phyloP scores from a whole-genome alignment of 2,888 invertebrate species.

The Mongoloraphidia duomilia region DNA sequence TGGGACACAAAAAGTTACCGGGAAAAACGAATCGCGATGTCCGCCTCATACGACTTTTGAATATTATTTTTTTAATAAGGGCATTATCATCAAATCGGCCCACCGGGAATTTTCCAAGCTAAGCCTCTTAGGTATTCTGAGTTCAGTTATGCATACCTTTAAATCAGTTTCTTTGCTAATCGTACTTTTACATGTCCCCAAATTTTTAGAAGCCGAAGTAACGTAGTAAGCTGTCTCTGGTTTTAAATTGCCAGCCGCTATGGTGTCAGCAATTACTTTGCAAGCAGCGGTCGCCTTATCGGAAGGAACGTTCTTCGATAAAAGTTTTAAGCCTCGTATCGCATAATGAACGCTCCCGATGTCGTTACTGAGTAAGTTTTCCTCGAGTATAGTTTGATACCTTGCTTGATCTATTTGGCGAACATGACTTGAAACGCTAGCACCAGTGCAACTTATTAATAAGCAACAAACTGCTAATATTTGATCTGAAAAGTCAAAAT shows the following conservation, averaged over 20 bases:
- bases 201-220: constrained; percentile 40
- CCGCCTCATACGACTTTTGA: too few species aligned
- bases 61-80: too few species aligned
- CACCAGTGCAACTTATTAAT: constrained; percentile 5
- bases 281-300: neutral
- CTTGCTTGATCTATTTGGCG: constrained; percentile 21
- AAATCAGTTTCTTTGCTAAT: neutral
- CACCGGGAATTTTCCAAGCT: neutral
- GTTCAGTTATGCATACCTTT: constrained; percentile 1
- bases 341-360: constrained; percentile 56
- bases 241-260: constrained; percentile 18
- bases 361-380: constrained; percentile 33
- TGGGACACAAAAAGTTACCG: too few species aligned
- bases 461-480: too few species aligned
- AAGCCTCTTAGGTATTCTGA: constrained; percentile 1
- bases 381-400: constrained; percentile 20
- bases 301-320: constrained; percentile 43
- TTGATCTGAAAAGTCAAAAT: too few species aligned
- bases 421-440: constrained; percentile 28
- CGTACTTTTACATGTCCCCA: constrained; percentile 20
- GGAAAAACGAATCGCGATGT: too few species aligned
- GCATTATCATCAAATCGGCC: too few species aligned
- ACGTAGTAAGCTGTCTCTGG: constrained; percentile 40
- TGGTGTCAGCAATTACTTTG: neutral
- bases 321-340: constrained; percentile 51